Conservation (phyloP, 2,113 vertebrate species). For the Paradoxurus hermaphroditus region DNA sequence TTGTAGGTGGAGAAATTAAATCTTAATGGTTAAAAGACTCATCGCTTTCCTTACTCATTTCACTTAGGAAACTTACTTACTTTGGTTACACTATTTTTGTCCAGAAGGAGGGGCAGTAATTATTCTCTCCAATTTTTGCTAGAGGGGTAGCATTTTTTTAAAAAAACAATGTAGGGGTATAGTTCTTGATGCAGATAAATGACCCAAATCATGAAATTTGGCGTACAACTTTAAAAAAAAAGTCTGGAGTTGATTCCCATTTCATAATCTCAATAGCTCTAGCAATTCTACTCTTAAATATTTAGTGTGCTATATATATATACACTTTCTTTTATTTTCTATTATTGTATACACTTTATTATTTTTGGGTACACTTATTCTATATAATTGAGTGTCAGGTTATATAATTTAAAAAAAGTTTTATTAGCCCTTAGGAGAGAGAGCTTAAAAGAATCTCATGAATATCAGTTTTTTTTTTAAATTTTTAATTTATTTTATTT, state of each 20-base stretch:
- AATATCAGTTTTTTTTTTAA: background rate
- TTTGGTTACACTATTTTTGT: background rate
- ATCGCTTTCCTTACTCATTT: background rate
- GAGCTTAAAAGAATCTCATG: background rate
- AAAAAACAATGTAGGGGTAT: background rate
- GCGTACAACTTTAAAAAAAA: background rate
- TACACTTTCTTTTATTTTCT: too few species aligned
- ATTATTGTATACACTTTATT: too few species aligned
- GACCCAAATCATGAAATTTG: background rate
- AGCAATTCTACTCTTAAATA: background rate
- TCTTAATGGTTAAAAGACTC: background rate
- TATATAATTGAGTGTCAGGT: background rate
- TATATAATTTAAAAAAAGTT: background rate
- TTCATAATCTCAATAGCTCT: background rate
- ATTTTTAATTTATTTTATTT: too few species aligned
- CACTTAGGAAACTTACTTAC: background rate
- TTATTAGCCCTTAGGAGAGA: background rate
- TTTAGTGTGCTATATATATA: background rate
- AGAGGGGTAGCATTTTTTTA: background rate
- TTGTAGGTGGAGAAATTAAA: background rate
- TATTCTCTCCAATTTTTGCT: background rate
- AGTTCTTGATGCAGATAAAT: background rate
- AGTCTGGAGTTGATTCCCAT: background rate
- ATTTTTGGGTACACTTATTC: background rate
- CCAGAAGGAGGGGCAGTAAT: background rate